Conservation (phyloP, 2,888 invertebrate genomes). For the Leucophenga montana region DNA sequence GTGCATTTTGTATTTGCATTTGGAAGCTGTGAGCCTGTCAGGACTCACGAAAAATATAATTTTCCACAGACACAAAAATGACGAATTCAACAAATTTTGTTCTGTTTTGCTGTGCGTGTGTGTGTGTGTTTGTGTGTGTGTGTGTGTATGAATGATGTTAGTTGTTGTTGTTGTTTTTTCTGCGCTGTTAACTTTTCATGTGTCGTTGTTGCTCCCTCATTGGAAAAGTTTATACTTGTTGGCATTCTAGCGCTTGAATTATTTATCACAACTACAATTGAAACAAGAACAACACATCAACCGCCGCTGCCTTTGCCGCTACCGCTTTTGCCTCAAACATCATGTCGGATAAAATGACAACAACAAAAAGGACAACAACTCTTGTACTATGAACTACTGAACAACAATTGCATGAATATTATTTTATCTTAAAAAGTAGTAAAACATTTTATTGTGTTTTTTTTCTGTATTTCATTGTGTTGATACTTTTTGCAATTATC, state of each 20-base stretch:
- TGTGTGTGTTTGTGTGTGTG: neutral
- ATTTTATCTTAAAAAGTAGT: neutral
- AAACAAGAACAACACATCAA: neutral
- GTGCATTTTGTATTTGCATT: no score
- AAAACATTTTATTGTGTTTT: neutral
- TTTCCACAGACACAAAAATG: constrained; percentile 1
- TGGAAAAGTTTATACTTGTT: constrained; percentile 11
- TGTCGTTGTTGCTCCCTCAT: neutral
- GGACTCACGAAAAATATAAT: neutral
- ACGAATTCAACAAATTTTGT: constrained; percentile 3
- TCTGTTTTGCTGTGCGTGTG: neutral
- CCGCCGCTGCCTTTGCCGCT: no score
- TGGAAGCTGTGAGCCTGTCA: neutral
- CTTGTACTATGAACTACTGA: neutral
- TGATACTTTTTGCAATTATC: no score
- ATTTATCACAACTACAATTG: constrained; percentile 5
- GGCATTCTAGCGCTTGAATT: constrained; percentile 10
- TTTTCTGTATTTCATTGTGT: neutral
- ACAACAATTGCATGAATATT: constrained; percentile 3
- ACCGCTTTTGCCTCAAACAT: no score
- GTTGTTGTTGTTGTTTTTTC: neutral
- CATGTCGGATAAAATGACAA: neutral
- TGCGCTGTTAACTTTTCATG: neutral
- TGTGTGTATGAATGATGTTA: neutral
- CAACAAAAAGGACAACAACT: neutral